phyloP scores from a whole-genome alignment of 2,888 invertebrate genomes.

The Autographa gamma region DNA sequence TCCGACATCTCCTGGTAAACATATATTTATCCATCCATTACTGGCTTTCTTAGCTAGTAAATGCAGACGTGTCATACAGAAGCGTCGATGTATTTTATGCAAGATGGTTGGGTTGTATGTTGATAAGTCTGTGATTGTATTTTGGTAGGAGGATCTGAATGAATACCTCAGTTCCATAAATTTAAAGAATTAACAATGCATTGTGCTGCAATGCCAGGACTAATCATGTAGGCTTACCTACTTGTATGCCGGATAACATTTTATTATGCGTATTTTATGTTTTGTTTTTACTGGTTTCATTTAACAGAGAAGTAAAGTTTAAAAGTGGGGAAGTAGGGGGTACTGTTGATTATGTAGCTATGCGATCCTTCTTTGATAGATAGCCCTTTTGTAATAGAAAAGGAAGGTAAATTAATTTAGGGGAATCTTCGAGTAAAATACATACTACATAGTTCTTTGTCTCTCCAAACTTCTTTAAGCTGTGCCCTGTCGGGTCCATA shows the following conservation, averaged over 20 bases:
- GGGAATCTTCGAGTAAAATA: too few species aligned
- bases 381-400: too few species aligned
- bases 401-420: too few species aligned
- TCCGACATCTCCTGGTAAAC: conserved; percentile 15
- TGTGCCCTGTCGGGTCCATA: too few species aligned
- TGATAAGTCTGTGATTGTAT: background rate
- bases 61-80: too few species aligned
- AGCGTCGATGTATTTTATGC: conserved; percentile 22
- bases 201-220: conserved; percentile 9
- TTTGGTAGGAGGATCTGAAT: conserved; percentile 31
- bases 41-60: background rate
- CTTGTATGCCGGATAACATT: background rate
- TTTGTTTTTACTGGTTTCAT: too few species aligned
- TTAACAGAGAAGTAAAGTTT: too few species aligned
- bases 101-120: background rate
- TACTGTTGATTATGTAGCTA: too few species aligned
- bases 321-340: too few species aligned
- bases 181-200: conserved; percentile 21
- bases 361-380: too few species aligned
- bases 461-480: too few species aligned
- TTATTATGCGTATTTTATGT: background rate
- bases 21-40: conserved; percentile 27
- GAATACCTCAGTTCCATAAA: conserved; percentile 43
- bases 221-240: background rate
- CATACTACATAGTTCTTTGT: too few species aligned